Evolutionary conservation across 2,888 invertebrate genomes (phyloP).

Genomic region (Macaria liturata): DNA sequence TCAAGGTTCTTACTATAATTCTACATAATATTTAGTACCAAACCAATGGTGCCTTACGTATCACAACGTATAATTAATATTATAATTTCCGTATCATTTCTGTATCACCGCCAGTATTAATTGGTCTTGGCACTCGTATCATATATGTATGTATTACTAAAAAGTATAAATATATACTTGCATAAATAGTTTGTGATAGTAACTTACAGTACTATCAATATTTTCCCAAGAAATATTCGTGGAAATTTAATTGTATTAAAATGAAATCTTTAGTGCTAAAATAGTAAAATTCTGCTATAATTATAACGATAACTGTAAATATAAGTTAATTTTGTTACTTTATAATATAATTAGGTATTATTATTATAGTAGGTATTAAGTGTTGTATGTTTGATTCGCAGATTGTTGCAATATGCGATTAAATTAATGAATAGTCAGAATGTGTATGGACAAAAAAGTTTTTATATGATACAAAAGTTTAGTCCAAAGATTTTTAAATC

Average conservation of each 20-base stretch:
- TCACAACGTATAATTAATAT: conserved; percentile 40
- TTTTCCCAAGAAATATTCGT: conserved; percentile 11
- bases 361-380: conserved; percentile 78
- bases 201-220: conserved; percentile 20
- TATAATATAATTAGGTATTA: conserved; percentile 80
- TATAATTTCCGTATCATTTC: conserved; percentile 36
- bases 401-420: conserved; percentile 80
- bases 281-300: conserved; percentile 80
- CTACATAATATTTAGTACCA: conserved; percentile 41
- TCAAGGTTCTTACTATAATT: conserved; percentile 39
- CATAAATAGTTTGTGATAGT: conserved; percentile 13
- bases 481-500: conserved; percentile 78
- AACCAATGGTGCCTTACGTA: conserved; percentile 77
- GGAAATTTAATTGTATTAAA: conserved; percentile 44
- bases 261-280: conserved; percentile 65
- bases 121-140: conserved; percentile 29
- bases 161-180: conserved; percentile 6
- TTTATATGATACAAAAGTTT: conserved; percentile 59
- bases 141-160: conserved; percentile 7
- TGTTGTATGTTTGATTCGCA: conserved; percentile 83
- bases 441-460: conserved; percentile 71
- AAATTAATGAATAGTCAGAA: conserved; percentile 76
- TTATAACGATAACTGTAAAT: conserved; percentile 80
- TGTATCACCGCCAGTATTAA: conserved; percentile 34
- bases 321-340: conserved; percentile 84